Conservation (phyloP, 2,888 invertebrate genomes). For the Ophraella communa region DNA sequence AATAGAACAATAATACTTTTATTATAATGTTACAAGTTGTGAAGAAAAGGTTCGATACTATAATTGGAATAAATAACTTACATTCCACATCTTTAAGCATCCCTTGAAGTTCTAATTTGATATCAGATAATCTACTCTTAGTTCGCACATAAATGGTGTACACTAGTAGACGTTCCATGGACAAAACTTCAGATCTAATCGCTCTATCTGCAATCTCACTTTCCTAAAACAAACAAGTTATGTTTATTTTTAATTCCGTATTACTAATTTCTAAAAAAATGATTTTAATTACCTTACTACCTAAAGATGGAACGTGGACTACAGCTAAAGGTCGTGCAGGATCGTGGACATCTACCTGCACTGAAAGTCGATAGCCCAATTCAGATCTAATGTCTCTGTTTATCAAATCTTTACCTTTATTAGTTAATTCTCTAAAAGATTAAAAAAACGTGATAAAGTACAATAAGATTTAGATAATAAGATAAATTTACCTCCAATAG, state of each 20-base stretch:
- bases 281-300: conserved; percentile 64
- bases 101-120: conserved; percentile 77
- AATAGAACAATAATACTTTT: no score
- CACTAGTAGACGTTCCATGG: conserved; percentile 92
- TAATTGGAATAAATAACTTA: conserved; percentile 53
- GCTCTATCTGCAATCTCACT: conserved; percentile 77
- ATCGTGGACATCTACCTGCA: conserved; percentile 86
- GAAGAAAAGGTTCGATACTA: no score
- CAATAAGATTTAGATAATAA: not conserved
- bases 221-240: conserved; percentile 58
- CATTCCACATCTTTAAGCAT: conserved; percentile 77
- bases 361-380: conserved; percentile 84
- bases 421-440: conserved; percentile 63
- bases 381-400: conserved; percentile 78
- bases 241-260: no score
- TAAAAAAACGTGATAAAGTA: no score
- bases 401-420: conserved; percentile 57
- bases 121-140: conserved; percentile 80
- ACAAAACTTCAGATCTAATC: conserved; percentile 88
- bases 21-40: no score
- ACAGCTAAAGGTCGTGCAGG: conserved; percentile 77
- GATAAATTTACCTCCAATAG: conserved; percentile 80
- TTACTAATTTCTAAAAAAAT: no score
- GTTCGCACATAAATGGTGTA: conserved; percentile 95
- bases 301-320: conserved; percentile 71